Conservation (phyloP, 2,797 vertebrate genomes). For the Notamacropus eugenii region DNA sequence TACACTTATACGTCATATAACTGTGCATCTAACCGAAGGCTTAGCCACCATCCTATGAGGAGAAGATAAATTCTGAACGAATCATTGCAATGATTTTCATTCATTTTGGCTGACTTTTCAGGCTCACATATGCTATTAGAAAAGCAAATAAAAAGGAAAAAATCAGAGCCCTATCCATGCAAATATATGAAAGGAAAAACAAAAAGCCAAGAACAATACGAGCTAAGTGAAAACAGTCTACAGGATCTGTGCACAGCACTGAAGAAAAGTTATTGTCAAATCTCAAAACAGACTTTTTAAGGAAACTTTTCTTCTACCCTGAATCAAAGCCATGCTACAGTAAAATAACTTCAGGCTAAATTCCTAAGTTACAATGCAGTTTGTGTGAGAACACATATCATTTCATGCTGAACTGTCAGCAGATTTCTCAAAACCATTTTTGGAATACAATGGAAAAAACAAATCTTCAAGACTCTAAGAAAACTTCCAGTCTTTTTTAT, state of each 20-base stretch:
- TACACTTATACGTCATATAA: not conserved
- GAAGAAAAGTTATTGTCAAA: conserved; percentile 53
- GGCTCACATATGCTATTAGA: conserved; percentile 58
- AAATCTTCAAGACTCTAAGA: conserved; percentile 70
- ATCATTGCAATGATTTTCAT: conserved; percentile 52
- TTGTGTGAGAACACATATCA: conserved; percentile 81
- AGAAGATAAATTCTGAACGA: conserved; percentile 47
- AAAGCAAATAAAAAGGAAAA: conserved; percentile 53
- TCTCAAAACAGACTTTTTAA: conserved; percentile 70
- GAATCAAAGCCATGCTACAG: conserved; percentile 74
- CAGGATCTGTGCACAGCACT: conserved; percentile 26
- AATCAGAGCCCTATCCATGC: not conserved
- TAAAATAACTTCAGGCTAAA: conserved; percentile 82
- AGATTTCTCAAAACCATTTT: conserved; percentile 70
- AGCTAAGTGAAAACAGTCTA: conserved; percentile 71
- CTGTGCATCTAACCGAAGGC: not conserved
- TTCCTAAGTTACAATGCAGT: conserved; percentile 70
- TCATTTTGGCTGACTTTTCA: conserved; percentile 67
- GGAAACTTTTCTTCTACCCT: conserved; percentile 66
- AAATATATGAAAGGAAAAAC: conserved; percentile 44
- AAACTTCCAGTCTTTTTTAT: conserved; percentile 61
- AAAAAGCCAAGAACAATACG: conserved; percentile 49
- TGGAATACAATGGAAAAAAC: conserved; percentile 71
- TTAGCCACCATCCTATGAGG: conserved; percentile 19
- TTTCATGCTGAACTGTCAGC: conserved; percentile 79